Evolutionary conservation across 2,888 invertebrate genomes (phyloP).

Genomic region (Cheilosia variabilis): DNA sequence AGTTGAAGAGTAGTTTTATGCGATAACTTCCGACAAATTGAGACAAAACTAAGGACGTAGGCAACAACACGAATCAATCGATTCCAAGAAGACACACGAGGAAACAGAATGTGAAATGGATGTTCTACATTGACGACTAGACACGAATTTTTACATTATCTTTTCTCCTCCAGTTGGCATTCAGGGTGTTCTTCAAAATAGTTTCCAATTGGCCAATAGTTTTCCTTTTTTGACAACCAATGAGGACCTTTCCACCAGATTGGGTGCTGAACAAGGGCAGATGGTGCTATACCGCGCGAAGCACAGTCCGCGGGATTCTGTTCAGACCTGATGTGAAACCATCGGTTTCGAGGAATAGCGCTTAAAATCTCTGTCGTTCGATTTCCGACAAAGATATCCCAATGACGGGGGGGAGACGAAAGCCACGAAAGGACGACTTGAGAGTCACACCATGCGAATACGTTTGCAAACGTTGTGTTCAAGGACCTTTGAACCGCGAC

Average conservation of each 20-base stretch:
- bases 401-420: too few species aligned
- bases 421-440: too few species aligned
- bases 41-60: too few species aligned
- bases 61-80: too few species aligned
- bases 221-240: constrained; percentile 27
- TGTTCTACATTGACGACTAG: not conserved
- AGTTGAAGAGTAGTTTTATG: not conserved
- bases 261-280: constrained; percentile 19
- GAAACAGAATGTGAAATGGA: not conserved
- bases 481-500: too few species aligned
- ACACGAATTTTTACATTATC: not conserved
- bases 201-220: constrained; percentile 4
- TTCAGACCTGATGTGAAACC: too few species aligned
- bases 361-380: too few species aligned
- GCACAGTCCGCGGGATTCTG: constrained; percentile 40
- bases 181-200: not conserved
- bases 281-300: not conserved
- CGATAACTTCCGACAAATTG: not conserved
- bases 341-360: too few species aligned
- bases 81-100: not conserved
- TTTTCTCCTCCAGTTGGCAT: not conserved
- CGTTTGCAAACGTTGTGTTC: too few species aligned
- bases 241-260: constrained; percentile 71
- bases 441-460: too few species aligned
- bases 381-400: too few species aligned